These are phyloP conservation scores for Stenichneumon culpator DNA, from an alignment of 2,888 invertebrate species.

Conservation along the genomic window DNA sequence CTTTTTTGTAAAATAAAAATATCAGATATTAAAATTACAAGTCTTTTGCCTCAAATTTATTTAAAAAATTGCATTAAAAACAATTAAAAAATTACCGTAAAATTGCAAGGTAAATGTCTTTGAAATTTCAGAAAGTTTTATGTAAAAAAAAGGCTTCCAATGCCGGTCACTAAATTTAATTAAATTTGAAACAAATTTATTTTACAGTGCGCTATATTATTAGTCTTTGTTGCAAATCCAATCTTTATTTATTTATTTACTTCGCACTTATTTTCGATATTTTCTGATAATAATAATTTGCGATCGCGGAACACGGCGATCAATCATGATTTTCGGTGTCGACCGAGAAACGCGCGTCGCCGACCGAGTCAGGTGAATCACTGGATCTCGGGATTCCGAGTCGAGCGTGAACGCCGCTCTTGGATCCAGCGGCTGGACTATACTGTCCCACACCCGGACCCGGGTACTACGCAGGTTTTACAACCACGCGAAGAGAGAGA, in stretches of 20 bases:
- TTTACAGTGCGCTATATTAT: neutral
- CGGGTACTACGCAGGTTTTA: constrained; percentile 1
- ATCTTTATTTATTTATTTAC: neutral
- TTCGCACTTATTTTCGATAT: neutral
- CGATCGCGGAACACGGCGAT: neutral
- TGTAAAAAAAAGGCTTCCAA: too few relatives aligned
- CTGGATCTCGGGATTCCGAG: constrained; percentile 40
- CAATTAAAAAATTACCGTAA: too few relatives aligned
- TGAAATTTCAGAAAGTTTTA: too few relatives aligned
- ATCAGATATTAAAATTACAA: too few relatives aligned
- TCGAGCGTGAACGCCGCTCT: constrained; percentile 14
- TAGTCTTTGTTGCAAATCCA: neutral
- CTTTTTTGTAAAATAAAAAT: too few relatives aligned
- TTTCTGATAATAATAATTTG: neutral
- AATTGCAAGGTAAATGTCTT: too few relatives aligned
- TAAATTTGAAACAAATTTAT: too few relatives aligned
- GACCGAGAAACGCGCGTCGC: constrained; percentile 12
- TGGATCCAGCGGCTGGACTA: neutral
- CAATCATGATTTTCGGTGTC: constrained; percentile 5
- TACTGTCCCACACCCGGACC: neutral
- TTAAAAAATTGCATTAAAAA: too few relatives aligned
- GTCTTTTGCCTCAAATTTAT: too few relatives aligned
- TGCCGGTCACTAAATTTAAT: too few relatives aligned
- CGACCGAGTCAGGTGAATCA: constrained; percentile 40
- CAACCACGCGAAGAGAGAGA: neutral